Conservation (phyloP, 2,113 vertebrate species). For the Coracopsis vasa region DNA sequence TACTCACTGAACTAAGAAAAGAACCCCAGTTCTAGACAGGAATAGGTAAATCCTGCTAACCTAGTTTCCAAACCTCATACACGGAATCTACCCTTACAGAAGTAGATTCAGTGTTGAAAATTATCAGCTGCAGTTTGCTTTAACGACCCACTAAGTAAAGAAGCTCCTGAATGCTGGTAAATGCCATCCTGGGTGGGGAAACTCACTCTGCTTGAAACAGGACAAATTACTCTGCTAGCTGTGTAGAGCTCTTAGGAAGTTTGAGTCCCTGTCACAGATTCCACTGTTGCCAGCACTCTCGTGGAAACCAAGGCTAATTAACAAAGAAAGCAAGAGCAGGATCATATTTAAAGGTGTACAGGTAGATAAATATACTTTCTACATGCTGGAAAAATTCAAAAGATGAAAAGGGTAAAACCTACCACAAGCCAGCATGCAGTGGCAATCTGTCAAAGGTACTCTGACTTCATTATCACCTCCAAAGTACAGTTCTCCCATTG, state of each 20-base stretch:
- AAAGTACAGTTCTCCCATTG: background rate
- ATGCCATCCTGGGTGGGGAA: background rate
- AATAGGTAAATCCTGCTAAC: background rate
- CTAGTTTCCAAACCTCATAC: background rate
- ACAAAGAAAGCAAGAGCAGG: background rate
- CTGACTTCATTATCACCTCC: constrained; percentile 10
- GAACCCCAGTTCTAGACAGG: background rate
- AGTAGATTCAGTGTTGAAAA: background rate
- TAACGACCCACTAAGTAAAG: background rate
- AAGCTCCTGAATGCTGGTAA: background rate
- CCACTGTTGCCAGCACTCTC: constrained; percentile 9
- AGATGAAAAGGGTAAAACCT: background rate
- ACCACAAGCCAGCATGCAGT: background rate
- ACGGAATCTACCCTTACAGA: background rate
- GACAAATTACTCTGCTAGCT: background rate
- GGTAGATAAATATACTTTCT: background rate
- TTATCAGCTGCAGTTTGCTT: background rate
- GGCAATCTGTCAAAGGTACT: background rate
- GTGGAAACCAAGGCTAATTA: constrained; percentile 27
- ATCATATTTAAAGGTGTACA: background rate
- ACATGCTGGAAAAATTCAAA: background rate
- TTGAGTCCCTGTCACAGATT: constrained; percentile 11
- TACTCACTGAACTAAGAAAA: background rate
- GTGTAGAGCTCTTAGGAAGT: background rate
- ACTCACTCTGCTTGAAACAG: background rate